These are phyloP conservation scores for Ectropis crepuscularia DNA, from an alignment of 2,888 invertebrate species.

Conservation along the genomic window DNA sequence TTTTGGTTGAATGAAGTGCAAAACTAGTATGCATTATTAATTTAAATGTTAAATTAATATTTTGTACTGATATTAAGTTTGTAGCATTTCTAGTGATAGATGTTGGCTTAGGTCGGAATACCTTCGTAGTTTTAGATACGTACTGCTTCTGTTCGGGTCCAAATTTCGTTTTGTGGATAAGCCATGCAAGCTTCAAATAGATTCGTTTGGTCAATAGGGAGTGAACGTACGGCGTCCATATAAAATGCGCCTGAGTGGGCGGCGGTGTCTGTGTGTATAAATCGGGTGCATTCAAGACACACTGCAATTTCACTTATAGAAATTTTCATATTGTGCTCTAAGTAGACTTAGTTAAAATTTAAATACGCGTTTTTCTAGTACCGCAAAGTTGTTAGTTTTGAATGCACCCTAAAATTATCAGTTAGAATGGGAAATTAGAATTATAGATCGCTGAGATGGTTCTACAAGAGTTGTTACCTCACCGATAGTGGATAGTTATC, in stretches of 20 bases:
- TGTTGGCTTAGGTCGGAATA: conserved; percentile 12
- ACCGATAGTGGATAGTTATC: conserved; percentile 82
- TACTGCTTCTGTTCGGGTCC: conserved; percentile 52
- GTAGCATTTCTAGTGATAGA: conserved; percentile 7
- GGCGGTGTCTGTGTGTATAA: conserved; percentile 54
- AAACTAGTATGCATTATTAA: conserved; percentile 15
- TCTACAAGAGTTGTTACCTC: conserved; percentile 82
- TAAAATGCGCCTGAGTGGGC: conserved; percentile 50
- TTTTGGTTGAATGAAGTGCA: conserved; percentile 1
- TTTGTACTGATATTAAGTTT: conserved; percentile 12
- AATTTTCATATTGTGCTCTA: conserved; percentile 7
- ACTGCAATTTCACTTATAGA: conserved; percentile 21
- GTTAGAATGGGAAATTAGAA: conserved; percentile 74
- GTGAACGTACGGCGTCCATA: conserved; percentile 10
- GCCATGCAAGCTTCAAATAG: conserved; percentile 31
- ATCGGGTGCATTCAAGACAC: conserved; percentile 57
- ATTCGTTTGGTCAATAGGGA: conserved; percentile 26
- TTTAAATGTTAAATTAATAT: conserved; percentile 16
- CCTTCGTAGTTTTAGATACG: conserved; percentile 19
- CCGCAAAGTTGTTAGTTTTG: conserved; percentile 47
- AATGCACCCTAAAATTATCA: conserved; percentile 68
- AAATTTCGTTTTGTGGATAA: conserved; percentile 44
- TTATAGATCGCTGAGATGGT: conserved; percentile 70
- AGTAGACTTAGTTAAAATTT: conserved; percentile 12
- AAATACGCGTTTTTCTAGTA: conserved; percentile 5